Percentiles rank a stretch among this genome's conserved stretches.
These are phyloP conservation scores for Antedon mediterranea DNA, from an alignment of 53 echinoderm and acorn worm species.

Conservation along the genomic window DNA sequence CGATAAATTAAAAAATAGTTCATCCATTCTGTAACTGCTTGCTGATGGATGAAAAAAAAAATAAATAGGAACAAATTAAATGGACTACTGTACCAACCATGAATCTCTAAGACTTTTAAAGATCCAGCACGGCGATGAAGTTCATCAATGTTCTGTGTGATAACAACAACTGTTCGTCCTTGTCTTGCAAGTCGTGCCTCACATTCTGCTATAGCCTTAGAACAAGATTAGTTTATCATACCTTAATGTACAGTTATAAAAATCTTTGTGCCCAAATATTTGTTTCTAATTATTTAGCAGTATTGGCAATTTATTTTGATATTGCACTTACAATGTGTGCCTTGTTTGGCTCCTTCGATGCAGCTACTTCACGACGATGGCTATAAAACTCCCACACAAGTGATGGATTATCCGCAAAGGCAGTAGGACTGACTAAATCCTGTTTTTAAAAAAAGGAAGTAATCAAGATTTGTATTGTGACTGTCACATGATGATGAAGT, in stretches of 20 bases:
- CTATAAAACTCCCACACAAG: constrained; percentile 97
- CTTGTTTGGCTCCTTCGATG: constrained; percentile 74
- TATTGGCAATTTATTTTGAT: too few species aligned
- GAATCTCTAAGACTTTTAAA: constrained; percentile 62
- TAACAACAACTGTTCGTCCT: constrained; percentile 48
- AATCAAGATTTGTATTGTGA: too few species aligned
- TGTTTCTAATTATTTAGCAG: too few species aligned
- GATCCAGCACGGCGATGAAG: constrained; percentile 68
- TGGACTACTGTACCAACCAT: constrained; percentile 46
- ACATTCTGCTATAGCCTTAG: constrained; percentile 83
- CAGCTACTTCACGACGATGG: constrained; percentile 82
- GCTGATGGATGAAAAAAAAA: too few species aligned
- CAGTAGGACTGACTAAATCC: constrained; percentile 72
- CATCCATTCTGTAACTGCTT: too few species aligned
- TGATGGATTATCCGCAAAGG: constrained; percentile 69
- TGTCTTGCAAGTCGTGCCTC: constrained; percentile 63
- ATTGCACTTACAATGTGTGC: constrained; percentile 63
- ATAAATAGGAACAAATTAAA: too few species aligned
- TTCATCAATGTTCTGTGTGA: constrained; percentile 96
- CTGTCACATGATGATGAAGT: too few species aligned
- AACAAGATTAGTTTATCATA: too few species aligned
- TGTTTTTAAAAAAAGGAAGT: constrained; percentile 5
- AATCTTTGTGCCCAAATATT: too few species aligned
- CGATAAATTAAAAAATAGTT: too few species aligned
- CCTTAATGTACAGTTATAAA: too few species aligned